These are phyloP conservation scores for Macaca fascicularis DNA, from an alignment of 2,113 vertebrate genomes.

Conservation along the genomic window T2T-MFA8v1.1 NC_088379.1:14005501-14006000, in stretches of 20 bases:
- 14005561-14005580: conserved; percentile 27
- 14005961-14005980: neutral
- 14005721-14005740: neutral
- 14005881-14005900: neutral
- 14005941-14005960: too few species aligned
- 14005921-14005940: neutral
- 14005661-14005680: neutral
- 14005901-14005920: neutral
- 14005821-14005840: neutral
- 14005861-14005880: neutral
- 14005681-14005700: neutral
- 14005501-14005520: neutral
- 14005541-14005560: neutral
- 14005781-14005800: neutral
- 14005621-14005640: neutral
- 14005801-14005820: neutral
- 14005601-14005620: neutral
- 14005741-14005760: neutral
- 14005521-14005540: neutral
- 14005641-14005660: neutral
- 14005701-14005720: neutral
- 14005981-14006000: neutral
- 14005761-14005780: neutral
- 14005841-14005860: neutral
- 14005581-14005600: neutral